Evolutionary conservation across 1,140 invertebrate genomes (phyloP), one percentile per base, ranked within the genome.

Genomic region (Hylaeus volcanicus): DNA sequence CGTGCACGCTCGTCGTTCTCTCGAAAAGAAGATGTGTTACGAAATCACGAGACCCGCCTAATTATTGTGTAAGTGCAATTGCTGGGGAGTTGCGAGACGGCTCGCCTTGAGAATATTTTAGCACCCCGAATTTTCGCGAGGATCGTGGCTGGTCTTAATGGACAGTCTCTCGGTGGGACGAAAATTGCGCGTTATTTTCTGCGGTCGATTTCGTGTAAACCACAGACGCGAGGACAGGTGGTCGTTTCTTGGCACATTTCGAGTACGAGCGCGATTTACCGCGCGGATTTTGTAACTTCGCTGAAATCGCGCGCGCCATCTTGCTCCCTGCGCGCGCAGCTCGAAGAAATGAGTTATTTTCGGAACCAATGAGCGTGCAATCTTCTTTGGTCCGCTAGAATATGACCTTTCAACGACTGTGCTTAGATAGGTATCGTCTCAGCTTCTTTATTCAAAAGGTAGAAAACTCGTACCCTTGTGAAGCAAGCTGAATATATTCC

Each of bases 61-160:
- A 85, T 84, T 81, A 82, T 90, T 90, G 89, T 90, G 89, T 82
- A 90, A 91, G 87, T 88, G 72, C 88, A 91, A 91, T 90, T 90
- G 88, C 78, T 51, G 41, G 69, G 55, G 9, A 64, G 70, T 73
- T 73, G 83, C 70, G 70, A 76, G 79, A 86, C 64, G 60, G 41
- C 55, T 45, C 51, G 84, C 72, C 83, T 85, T 71, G 63, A 60
- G 69, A 77, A 72, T 65, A 68, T 81, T 77, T 85, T 80, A 85
- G 56, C 74, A 53, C 70, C 73, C 45, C 66, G 83, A 85, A 85
- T 85, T 80, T 84, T 82, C 79, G 68, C 82, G 68, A 75, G 48
- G 55, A 65, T 74, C 75, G 60, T 55, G 68, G 53, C 77, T 51
- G 26, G 72, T 43, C 51, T 78, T 84, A 84, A 80, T 79, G 79